Evolutionary conservation across 2,113 vertebrate genomes (phyloP).

Genomic region (Eclectus roratus): DNA sequence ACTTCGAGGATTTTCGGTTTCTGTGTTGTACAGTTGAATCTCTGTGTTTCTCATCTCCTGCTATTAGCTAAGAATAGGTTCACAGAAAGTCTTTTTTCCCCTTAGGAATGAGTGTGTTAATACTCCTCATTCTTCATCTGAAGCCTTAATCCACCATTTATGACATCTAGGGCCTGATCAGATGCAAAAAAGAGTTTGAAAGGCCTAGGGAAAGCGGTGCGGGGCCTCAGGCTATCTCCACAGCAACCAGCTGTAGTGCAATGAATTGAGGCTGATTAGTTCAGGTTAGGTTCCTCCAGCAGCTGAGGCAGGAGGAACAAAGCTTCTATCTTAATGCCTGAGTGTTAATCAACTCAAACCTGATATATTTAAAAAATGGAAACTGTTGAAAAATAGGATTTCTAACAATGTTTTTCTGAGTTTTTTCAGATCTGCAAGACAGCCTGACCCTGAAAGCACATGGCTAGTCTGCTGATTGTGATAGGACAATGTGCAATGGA

Average conservation of each 20-base stretch:
- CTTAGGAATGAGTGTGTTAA: neutral
- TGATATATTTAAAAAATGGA: neutral
- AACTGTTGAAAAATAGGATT: neutral
- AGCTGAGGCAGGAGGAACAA: slow-evolving; percentile 54
- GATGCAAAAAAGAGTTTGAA: slow-evolving; percentile 32
- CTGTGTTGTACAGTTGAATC: fast-evolving
- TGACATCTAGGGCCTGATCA: slow-evolving; percentile 22
- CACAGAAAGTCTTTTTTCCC: neutral
- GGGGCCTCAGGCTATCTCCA: slow-evolving; percentile 38
- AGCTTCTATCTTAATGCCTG: neutral
- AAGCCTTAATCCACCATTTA: slow-evolving; percentile 42
- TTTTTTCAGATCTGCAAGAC: neutral
- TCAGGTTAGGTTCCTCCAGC: slow-evolving; percentile 53
- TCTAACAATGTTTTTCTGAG: neutral
- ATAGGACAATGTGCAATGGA: fast-evolving
- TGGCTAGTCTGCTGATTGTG: fast-evolving
- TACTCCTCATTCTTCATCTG: slow-evolving; percentile 13
- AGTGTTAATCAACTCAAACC: slow-evolving; percentile 28
- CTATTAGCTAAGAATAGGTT: neutral
- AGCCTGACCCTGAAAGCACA: neutral
- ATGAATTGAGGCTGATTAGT: slow-evolving; percentile 63
- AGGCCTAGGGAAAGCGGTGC: neutral
- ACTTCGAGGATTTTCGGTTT: neutral
- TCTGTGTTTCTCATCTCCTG: neutral
- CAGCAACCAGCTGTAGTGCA: slow-evolving; percentile 54